Conservation (phyloP, 2,888 invertebrate species). For the Entomobrya multifasciata region DNA sequence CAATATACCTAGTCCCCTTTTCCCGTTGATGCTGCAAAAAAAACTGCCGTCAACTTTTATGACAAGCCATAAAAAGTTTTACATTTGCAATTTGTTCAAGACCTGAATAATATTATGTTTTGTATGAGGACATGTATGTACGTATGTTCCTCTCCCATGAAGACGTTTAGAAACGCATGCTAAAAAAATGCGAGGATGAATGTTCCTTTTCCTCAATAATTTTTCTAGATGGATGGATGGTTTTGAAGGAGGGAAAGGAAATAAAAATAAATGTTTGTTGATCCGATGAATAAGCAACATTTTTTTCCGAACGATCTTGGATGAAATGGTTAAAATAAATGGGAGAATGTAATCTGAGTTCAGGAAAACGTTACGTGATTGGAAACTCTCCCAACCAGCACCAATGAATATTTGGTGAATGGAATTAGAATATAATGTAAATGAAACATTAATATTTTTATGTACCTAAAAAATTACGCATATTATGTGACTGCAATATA, state of each 20-base stretch:
- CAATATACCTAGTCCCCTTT: background rate
- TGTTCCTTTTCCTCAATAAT: background rate
- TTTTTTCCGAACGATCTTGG: background rate
- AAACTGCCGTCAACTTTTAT: constrained; percentile 57
- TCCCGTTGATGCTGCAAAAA: constrained; percentile 57
- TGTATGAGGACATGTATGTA: constrained; percentile 40
- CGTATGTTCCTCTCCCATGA: constrained; percentile 58
- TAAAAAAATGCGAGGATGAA: background rate
- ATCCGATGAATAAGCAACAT: no score
- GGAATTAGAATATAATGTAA: no score
- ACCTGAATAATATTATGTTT: constrained; percentile 1
- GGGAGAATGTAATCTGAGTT: no score
- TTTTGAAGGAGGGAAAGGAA: background rate
- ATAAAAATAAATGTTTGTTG: constrained; percentile 18
- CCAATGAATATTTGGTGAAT: no score
- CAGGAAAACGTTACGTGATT: no score
- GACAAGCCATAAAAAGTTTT: constrained; percentile 53
- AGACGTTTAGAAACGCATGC: background rate
- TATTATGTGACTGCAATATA: no score
- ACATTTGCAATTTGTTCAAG: constrained; percentile 51
- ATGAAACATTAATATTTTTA: no score
- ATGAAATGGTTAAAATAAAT: background rate
- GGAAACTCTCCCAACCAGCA: no score
- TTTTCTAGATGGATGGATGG: background rate
- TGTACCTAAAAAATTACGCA: no score